phyloP scores from a whole-genome alignment of 2,888 invertebrate genomes.

The Itoplectis maculator region DNA sequence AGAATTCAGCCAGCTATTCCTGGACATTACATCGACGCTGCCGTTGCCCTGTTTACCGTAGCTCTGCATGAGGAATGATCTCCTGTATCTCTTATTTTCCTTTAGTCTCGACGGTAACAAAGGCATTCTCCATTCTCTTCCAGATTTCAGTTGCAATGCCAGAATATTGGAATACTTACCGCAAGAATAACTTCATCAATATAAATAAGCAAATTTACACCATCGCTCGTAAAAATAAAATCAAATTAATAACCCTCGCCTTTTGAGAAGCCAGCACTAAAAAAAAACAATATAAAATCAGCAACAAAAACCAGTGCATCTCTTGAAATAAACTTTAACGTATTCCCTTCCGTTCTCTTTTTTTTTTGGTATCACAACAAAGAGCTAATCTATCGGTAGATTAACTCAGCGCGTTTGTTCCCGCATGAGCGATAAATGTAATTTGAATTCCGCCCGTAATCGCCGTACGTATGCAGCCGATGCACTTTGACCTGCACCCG shows the following conservation, averaged over 20 bases:
- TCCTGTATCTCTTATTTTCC: background rate
- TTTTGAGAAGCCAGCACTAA: no score
- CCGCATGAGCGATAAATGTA: slow-evolving; percentile 15
- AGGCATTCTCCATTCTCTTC: no score
- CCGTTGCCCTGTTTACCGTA: slow-evolving; percentile 3
- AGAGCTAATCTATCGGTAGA: slow-evolving; percentile 13
- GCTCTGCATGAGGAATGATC: background rate
- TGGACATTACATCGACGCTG: slow-evolving; percentile 1
- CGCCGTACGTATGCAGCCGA: background rate
- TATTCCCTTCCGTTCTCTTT: background rate
- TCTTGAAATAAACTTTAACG: no score
- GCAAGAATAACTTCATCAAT: no score
- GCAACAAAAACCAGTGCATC: no score
- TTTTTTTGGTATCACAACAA: background rate
- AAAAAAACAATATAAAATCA: no score
- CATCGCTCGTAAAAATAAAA: no score
- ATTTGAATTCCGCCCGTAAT: slow-evolving; percentile 19
- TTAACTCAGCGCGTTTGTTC: background rate
- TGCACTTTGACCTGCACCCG: slow-evolving; percentile 5
- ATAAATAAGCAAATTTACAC: no score
- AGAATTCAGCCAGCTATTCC: slow-evolving; percentile 17
- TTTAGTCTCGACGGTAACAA: background rate
- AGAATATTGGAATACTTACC: no score
- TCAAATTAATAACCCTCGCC: no score
- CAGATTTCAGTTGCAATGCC: no score